Evolutionary conservation across 1,140 invertebrate genomes (phyloP).

Genomic region (Diorhabda carinulata): DNA sequence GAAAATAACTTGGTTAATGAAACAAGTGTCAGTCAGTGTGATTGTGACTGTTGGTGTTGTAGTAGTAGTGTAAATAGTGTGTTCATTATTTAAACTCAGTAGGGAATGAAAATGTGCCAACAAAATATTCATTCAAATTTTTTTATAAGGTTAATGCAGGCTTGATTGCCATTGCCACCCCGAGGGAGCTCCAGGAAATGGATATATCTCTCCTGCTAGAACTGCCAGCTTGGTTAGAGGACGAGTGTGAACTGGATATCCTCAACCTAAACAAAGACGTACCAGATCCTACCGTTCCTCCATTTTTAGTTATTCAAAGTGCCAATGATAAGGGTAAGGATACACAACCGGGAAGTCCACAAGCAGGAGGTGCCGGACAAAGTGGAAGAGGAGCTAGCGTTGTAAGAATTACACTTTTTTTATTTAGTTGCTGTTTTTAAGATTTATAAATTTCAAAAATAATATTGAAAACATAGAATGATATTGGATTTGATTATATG

Average conservation of each 20-base stretch:
- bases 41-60: too few relatives aligned
- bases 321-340: conserved; percentile 65
- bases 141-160: conserved; percentile 67
- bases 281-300: conserved; percentile 67
- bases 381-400: conserved; percentile 83
- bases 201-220: conserved; percentile 89
- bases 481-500: too few relatives aligned
- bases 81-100: too few relatives aligned
- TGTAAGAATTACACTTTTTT: conserved; percentile 57
- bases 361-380: conserved; percentile 67
- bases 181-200: conserved; percentile 95
- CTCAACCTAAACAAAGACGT: conserved; percentile 64
- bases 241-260: conserved; percentile 95
- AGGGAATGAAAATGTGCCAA: not conserved
- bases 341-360: conserved; percentile 55
- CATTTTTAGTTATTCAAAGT: conserved; percentile 90
- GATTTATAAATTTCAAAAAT: too few relatives aligned
- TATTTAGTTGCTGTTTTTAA: too few relatives aligned
- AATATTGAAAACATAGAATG: too few relatives aligned
- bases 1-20: too few relatives aligned
- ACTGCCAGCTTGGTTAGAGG: conserved; percentile 86
- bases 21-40: too few relatives aligned
- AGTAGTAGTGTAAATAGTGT: too few relatives aligned
- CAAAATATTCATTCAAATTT: not conserved
- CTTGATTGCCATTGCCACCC: conserved; percentile 86